phyloP scores from a whole-genome alignment of 2,888 invertebrate species.

The Strigamia crassipes region DNA sequence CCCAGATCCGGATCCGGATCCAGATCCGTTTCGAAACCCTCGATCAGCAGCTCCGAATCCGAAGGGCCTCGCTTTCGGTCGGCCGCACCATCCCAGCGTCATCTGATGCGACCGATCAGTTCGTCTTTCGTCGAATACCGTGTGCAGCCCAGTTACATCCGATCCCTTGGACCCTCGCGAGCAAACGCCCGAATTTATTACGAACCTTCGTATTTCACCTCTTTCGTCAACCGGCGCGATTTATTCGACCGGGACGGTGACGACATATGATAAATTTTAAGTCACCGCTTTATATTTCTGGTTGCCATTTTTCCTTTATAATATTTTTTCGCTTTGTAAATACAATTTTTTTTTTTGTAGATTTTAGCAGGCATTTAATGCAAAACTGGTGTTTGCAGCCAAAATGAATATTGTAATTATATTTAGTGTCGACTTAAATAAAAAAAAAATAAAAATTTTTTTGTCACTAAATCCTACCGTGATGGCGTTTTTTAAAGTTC shows the following conservation, averaged over 20 bases:
- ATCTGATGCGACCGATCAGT: background rate
- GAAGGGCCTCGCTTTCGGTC: background rate
- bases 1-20: too few species aligned
- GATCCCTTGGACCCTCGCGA: background rate
- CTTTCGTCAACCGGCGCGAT: background rate
- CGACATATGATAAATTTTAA: too few species aligned
- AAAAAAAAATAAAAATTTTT: too few species aligned
- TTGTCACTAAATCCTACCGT: too few species aligned
- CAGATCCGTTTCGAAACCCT: background rate
- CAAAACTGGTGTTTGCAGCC: constrained; percentile 35
- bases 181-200: background rate
- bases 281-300: too few species aligned
- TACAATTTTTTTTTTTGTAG: background rate
- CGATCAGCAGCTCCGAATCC: background rate
- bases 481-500: too few species aligned
- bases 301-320: too few species aligned
- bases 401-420: background rate
- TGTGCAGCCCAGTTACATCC: background rate
- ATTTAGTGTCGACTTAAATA: background rate
- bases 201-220: background rate
- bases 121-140: constrained; percentile 23
- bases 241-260: background rate
- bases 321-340: too few species aligned
- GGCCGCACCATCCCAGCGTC: background rate
- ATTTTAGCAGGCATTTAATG: constrained; percentile 19